Evolutionary conservation across 2,888 invertebrate species (phyloP).

Genomic region (Pasiphila rectangulata): DNA sequence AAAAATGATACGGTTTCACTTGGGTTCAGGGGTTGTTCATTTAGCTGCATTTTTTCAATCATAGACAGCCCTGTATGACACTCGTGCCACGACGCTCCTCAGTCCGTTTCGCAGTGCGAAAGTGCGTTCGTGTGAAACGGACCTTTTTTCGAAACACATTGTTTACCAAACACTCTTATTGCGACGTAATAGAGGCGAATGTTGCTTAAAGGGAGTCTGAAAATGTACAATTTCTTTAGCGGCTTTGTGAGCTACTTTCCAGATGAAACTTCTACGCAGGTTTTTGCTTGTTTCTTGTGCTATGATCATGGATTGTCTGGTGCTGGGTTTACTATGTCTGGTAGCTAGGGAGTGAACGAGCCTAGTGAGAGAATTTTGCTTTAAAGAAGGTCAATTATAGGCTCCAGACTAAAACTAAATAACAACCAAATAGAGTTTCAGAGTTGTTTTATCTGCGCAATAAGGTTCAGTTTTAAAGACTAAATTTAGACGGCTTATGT

Average conservation of each 20-base stretch:
- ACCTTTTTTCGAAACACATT: conserved; percentile 37
- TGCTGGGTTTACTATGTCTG: background rate
- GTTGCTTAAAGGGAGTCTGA: conserved; percentile 31
- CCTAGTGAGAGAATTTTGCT: background rate
- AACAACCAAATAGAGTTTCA: too few relatives aligned
- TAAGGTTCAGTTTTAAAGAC: too few relatives aligned
- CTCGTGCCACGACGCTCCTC: conserved; percentile 30
- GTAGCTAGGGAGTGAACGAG: background rate
- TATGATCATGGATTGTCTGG: background rate
- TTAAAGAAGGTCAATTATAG: too few relatives aligned
- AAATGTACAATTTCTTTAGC: conserved; percentile 65
- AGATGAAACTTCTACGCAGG: conserved; percentile 40
- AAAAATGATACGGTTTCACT: too few relatives aligned
- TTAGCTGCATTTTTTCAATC: background rate
- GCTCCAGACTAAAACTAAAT: too few relatives aligned
- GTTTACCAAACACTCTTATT: conserved; percentile 23
- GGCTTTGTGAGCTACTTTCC: conserved; percentile 62
- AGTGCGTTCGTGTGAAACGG: conserved; percentile 41
- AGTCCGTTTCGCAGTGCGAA: conserved; percentile 41
- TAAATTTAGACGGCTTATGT: too few relatives aligned
- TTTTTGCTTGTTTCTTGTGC: conserved; percentile 15
- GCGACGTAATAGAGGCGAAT: conserved; percentile 29
- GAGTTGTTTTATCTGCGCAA: too few relatives aligned
- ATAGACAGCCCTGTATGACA: conserved; percentile 38
- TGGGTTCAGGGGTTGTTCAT: too few relatives aligned